These are phyloP conservation scores for Dendropsophus ebraccatus DNA, from an alignment of 2,113 vertebrate species.

Conservation along the genomic window DNA sequence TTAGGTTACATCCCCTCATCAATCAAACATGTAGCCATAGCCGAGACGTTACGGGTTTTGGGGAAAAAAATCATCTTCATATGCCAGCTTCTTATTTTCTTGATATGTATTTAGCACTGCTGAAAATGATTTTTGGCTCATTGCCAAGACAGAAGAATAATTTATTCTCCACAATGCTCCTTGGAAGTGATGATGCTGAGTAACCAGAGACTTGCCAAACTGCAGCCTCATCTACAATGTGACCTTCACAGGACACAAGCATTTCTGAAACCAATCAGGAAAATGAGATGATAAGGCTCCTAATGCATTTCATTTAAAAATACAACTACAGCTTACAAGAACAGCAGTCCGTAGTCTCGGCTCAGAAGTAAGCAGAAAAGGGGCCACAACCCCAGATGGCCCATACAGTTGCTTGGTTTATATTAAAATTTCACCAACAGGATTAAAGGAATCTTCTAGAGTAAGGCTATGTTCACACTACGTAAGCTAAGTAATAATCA, in stretches of 20 bases:
- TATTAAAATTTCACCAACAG: no score
- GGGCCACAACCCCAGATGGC: no score
- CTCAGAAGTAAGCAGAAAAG: neutral
- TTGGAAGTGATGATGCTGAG: neutral
- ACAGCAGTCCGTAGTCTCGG: neutral
- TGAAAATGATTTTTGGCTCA: neutral
- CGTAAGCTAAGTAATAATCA: no score
- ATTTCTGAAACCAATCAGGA: conserved; percentile 45
- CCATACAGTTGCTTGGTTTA: no score
- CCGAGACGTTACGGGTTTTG: neutral
- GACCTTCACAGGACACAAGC: conserved; percentile 50
- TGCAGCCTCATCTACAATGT: conserved; percentile 30
- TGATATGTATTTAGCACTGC: neutral
- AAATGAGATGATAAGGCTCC: conserved; percentile 53
- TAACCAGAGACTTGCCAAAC: conserved; percentile 42
- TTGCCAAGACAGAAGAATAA: conserved; percentile 40
- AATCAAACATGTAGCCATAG: neutral
- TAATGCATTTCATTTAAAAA: conserved; percentile 53
- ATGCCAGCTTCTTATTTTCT: neutral
- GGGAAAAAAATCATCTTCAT: neutral
- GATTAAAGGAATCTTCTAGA: no score
- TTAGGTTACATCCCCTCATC: no score
- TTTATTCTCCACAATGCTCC: conserved; percentile 40
- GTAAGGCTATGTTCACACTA: no score
- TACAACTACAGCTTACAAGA: neutral